phyloP scores from a whole-genome alignment of 2,797 vertebrate genomes.

The Merluccius polli region DNA sequence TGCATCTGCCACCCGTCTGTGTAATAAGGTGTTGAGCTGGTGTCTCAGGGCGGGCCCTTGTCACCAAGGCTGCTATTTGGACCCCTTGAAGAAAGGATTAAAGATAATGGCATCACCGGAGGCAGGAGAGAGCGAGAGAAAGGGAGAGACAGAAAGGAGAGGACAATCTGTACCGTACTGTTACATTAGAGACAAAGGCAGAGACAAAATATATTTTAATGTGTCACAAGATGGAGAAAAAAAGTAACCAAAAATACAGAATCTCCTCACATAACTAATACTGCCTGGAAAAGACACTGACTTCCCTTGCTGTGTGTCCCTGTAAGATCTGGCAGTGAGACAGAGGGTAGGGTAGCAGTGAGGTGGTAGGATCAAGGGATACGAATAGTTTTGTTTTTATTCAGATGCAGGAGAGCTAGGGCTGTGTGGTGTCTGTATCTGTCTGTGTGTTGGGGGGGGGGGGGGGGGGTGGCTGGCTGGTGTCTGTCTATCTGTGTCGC shows the following conservation, averaged over 20 bases:
- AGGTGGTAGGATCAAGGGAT: no score
- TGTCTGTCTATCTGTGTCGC: background rate
- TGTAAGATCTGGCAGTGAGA: background rate
- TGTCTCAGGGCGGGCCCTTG: conserved; percentile 54
- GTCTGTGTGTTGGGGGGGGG: no score
- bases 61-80: conserved; percentile 67
- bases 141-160: background rate
- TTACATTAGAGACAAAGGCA: background rate
- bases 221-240: background rate
- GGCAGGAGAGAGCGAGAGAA: conserved; percentile 26
- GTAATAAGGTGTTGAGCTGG: conserved; percentile 62
- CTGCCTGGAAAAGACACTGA: no score
- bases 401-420: no score
- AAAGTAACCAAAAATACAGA: background rate
- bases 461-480: no score
- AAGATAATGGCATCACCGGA: conserved; percentile 6
- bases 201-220: background rate
- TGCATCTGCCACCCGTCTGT: conserved; percentile 46
- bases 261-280: background rate
- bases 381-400: no score
- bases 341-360: no score
- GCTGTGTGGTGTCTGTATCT: no score
- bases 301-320: no score
- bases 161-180: background rate
- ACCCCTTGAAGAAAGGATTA: conserved; percentile 18